Conservation (phyloP, 2,797 vertebrate species). For the Vespertilio murinus region DNA sequence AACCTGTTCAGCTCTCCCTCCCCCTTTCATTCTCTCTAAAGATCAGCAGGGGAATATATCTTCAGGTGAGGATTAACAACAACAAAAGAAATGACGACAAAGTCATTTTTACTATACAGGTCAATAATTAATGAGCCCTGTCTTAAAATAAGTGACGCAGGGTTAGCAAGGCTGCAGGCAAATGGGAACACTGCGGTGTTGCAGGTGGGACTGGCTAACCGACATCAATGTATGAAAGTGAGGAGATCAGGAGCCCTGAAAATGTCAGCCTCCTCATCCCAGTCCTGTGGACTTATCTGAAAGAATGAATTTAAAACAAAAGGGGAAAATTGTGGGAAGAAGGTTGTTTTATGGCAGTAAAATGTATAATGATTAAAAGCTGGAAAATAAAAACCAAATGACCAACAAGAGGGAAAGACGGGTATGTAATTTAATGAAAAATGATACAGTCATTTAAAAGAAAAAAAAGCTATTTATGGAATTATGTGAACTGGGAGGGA, state of each 20-base stretch:
- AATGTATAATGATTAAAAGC: neutral
- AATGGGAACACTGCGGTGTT: neutral
- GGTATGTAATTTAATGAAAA: slow-evolving; percentile 32
- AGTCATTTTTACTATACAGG: neutral
- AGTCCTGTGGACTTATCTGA: neutral
- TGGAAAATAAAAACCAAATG: slow-evolving; percentile 26
- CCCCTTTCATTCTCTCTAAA: too few relatives aligned
- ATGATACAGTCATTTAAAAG: neutral
- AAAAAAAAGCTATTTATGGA: neutral
- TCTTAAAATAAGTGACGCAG: slow-evolving; percentile 6
- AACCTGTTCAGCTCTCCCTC: neutral
- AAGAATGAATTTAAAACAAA: slow-evolving; percentile 15
- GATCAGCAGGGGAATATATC: too few relatives aligned
- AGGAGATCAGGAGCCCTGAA: neutral
- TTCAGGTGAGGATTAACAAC: too few relatives aligned
- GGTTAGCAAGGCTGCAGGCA: neutral
- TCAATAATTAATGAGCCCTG: neutral
- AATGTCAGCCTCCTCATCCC: neutral
- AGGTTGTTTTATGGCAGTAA: neutral
- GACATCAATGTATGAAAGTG: neutral
- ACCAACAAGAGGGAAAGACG: neutral
- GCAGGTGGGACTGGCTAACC: neutral
- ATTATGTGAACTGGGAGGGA: neutral
- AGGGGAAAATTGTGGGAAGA: neutral
- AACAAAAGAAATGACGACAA: neutral